These are phyloP conservation scores for Tenodera sinensis DNA, from an alignment of 2,888 invertebrate species.

Conservation along the genomic window DNA sequence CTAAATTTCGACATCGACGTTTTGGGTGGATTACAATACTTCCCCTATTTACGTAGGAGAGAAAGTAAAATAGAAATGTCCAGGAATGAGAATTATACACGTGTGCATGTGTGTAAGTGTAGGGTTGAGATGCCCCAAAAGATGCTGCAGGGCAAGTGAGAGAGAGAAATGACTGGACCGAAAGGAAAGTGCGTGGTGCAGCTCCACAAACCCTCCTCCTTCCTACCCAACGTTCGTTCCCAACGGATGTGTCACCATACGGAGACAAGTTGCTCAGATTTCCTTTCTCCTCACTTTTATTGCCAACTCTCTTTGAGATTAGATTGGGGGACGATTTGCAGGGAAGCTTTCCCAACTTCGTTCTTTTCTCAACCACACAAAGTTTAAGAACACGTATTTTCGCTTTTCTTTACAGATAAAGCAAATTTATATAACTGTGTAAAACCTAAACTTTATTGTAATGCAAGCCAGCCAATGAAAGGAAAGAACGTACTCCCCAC, in stretches of 20 bases:
- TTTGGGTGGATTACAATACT: too few relatives aligned
- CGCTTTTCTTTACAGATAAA: too few relatives aligned
- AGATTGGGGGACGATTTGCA: background rate
- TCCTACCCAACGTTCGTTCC: too few relatives aligned
- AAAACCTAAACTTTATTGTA: too few relatives aligned
- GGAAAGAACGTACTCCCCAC: too few relatives aligned
- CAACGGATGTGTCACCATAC: background rate
- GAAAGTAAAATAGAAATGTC: too few relatives aligned
- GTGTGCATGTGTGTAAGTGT: too few relatives aligned
- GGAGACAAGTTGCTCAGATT: background rate
- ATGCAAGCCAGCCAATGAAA: too few relatives aligned
- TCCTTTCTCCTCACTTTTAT: background rate
- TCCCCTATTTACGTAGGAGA: too few relatives aligned
- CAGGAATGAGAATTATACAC: too few relatives aligned
- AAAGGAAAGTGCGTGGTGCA: background rate
- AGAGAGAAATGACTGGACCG: background rate
- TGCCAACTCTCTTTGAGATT: background rate
- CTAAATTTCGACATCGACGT: too few relatives aligned
- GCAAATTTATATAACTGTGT: too few relatives aligned
- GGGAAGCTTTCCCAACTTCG: background rate
- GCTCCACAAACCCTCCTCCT: background rate
- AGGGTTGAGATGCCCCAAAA: background rate
- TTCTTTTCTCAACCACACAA: background rate
- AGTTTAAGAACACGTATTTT: background rate
- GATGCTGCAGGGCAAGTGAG: background rate